Conservation (phyloP, 2,113 vertebrate genomes). For the Paracanthobrama guichenoti region DNA sequence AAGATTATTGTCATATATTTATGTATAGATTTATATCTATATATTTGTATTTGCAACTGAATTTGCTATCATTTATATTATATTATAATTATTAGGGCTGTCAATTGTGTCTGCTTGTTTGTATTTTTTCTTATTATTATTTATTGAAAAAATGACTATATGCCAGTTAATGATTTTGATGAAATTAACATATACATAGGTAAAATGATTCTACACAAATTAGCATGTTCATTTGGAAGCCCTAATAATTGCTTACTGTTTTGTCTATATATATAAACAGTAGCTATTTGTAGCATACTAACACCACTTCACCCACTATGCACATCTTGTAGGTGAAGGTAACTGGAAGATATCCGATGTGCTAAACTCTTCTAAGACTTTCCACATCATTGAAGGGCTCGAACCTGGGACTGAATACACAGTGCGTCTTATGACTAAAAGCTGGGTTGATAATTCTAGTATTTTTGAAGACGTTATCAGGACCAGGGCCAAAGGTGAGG, state of each 20-base stretch:
- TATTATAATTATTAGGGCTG: neutral
- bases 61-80: too few species aligned
- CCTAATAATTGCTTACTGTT: conserved; percentile 2
- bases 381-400: conserved; percentile 82
- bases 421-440: conserved; percentile 86
- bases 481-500: conserved; percentile 89
- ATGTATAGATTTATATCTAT: neutral
- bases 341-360: conserved; percentile 83
- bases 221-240: neutral
- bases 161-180: neutral
- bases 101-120: too few species aligned
- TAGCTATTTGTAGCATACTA: conserved; percentile 42
- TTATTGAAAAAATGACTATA: too few species aligned
- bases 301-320: conserved; percentile 69
- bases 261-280: neutral
- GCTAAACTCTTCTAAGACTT: conserved; percentile 83
- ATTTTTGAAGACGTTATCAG: conserved; percentile 93
- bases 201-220: neutral
- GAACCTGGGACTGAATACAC: conserved; percentile 84
- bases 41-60: neutral
- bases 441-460: conserved; percentile 87
- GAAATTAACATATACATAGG: neutral
- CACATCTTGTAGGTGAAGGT: conserved; percentile 83
- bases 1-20: neutral
- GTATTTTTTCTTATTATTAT: too few species aligned